phyloP scores from a whole-genome alignment of 2,113 vertebrate species.

The Fulica atra region DNA sequence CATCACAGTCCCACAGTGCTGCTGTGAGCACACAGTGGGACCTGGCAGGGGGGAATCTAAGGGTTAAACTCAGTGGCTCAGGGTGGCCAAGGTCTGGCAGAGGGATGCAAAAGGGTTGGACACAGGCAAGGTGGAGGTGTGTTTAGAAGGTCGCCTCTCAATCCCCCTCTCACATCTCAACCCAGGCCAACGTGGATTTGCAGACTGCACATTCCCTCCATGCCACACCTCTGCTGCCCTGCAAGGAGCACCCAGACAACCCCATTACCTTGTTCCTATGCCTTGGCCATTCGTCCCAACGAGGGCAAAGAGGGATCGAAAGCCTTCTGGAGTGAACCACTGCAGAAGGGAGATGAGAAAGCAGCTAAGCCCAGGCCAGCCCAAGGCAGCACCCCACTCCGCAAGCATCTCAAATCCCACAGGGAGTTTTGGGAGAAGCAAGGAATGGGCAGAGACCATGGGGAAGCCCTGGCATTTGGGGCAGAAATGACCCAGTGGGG shows the following conservation, averaged over 20 bases:
- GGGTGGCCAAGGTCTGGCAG: background rate
- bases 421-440: background rate
- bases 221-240: background rate
- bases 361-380: background rate
- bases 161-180: background rate
- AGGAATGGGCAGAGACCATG: background rate
- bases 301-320: conserved; percentile 93
- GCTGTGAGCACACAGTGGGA: fast-evolving
- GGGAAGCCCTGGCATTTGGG: background rate
- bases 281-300: conserved; percentile 98
- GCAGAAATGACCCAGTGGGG: background rate
- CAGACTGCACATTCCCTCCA: background rate
- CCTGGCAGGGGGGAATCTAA: fast-evolving
- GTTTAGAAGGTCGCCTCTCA: background rate
- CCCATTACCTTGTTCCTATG: conserved; percentile 91
- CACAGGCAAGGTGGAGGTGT: background rate
- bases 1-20: fast-evolving
- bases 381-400: background rate
- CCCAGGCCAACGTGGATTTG: background rate
- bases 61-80: background rate
- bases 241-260: background rate
- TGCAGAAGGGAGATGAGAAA: conserved; percentile 65
- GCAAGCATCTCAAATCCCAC: background rate
- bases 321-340: conserved; percentile 97
- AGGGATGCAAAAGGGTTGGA: background rate